Conservation (phyloP, 2,888 invertebrate genomes). For the Ennomos erosarius region DNA sequence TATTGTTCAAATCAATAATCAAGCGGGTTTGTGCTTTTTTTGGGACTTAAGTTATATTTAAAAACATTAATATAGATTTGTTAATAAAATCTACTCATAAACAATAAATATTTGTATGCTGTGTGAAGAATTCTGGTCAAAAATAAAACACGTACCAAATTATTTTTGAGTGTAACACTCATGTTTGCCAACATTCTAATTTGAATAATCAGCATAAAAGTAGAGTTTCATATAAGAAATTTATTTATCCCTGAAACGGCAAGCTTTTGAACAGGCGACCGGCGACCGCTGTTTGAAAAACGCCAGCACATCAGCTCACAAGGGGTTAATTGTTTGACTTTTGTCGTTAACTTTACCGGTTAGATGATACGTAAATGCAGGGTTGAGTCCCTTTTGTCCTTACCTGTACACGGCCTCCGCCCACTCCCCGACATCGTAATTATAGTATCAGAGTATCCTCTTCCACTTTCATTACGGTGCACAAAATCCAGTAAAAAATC, state of each 20-base stretch:
- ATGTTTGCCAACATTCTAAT: constrained; percentile 24
- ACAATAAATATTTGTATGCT: too few relatives aligned
- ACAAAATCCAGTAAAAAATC: constrained; percentile 48
- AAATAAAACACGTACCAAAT: constrained; percentile 13
- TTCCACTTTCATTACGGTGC: constrained; percentile 32
- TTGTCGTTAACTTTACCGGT: constrained; percentile 63
- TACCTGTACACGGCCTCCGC: constrained; percentile 46
- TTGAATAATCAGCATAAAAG: constrained; percentile 58
- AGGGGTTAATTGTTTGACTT: constrained; percentile 74
- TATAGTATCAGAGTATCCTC: constrained; percentile 49
- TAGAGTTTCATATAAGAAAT: constrained; percentile 61
- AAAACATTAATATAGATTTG: too few relatives aligned
- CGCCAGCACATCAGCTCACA: constrained; percentile 54
- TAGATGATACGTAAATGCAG: constrained; percentile 65
- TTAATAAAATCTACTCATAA: too few relatives aligned
- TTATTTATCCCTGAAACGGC: constrained; percentile 47
- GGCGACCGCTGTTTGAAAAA: constrained; percentile 57
- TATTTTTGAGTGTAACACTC: constrained; percentile 12
- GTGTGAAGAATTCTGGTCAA: background rate
- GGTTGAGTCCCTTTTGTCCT: constrained; percentile 48
- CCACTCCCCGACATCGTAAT: constrained; percentile 49
- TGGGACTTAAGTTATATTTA: too few relatives aligned
- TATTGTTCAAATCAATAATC: too few relatives aligned
- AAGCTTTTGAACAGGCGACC: constrained; percentile 42
- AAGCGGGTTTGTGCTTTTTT: too few relatives aligned